phyloP scores from a whole-genome alignment of 2,797 vertebrate genomes.

The Aldrovandia affinis region DNA sequence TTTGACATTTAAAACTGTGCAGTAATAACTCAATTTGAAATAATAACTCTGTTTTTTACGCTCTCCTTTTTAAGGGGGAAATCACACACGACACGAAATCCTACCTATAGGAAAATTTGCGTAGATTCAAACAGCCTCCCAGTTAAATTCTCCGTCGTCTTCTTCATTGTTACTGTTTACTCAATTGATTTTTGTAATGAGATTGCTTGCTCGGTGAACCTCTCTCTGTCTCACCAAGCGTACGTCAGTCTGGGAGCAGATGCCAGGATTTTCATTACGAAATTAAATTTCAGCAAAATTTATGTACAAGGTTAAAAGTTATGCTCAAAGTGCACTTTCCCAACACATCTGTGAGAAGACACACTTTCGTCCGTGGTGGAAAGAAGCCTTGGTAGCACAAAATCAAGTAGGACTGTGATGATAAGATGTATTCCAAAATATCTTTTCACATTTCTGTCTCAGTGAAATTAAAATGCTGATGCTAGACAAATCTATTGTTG shows the following conservation, averaged over 20 bases:
- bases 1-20: conserved; percentile 20
- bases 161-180: conserved; percentile 17
- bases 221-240: neutral
- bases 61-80: neutral
- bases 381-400: conserved; percentile 1
- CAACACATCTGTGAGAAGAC: neutral
- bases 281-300: conserved; percentile 23
- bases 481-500: neutral
- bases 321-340: conserved; percentile 18
- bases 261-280: conserved; percentile 22
- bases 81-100: neutral
- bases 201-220: conserved; percentile 11
- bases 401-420: neutral
- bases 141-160: neutral
- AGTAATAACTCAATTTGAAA: neutral
- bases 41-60: conserved; percentile 12
- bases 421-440: conserved; percentile 2
- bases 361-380: conserved; percentile 1
- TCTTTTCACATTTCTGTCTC: neutral
- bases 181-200: conserved; percentile 21
- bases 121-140: neutral
- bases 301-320: conserved; percentile 21
- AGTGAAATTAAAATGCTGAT: conserved; percentile 11
- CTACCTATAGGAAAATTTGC: neutral
- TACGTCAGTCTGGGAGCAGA: conserved; percentile 18